Evolutionary conservation across 2,888 invertebrate genomes (phyloP).

Genomic region (Mactromeris polynyma): DNA sequence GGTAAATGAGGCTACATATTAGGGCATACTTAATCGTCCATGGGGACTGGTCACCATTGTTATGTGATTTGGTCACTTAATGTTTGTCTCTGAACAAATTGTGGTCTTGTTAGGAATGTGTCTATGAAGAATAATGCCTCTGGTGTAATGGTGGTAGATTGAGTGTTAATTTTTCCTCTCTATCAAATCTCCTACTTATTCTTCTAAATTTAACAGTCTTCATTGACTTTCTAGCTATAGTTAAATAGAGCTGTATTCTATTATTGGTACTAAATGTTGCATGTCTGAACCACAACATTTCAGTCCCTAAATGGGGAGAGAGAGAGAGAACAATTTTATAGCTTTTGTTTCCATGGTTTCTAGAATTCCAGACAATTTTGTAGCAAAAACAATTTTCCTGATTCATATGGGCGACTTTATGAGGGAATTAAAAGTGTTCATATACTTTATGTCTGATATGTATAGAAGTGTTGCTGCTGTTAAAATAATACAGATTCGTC

Average conservation of each 20-base stretch:
- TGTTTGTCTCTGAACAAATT: too few species aligned
- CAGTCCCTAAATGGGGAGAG: background rate
- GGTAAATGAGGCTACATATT: too few species aligned
- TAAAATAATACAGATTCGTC: background rate
- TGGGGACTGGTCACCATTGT: too few species aligned
- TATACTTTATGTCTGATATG: background rate
- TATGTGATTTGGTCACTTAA: too few species aligned
- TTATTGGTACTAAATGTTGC: constrained; percentile 6
- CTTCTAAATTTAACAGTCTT: background rate
- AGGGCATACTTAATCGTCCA: too few species aligned
- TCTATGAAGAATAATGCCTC: too few species aligned
- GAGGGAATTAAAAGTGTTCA: constrained; percentile 32
- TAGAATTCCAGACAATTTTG: constrained; percentile 21
- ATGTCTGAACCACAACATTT: background rate
- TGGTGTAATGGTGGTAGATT: too few species aligned
- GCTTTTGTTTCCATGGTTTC: constrained; percentile 16
- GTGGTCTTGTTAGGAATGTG: too few species aligned
- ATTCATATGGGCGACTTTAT: constrained; percentile 37
- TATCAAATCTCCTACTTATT: background rate
- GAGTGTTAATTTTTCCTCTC: background rate
- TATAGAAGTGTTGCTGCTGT: background rate
- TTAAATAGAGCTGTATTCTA: background rate
- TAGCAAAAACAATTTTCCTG: constrained; percentile 22
- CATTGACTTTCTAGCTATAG: background rate
- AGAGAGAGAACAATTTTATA: constrained; percentile 11